Evolutionary conservation across 1,140 invertebrate species (phyloP).

Genomic region (Macrobrachium rosenbergii): DNA sequence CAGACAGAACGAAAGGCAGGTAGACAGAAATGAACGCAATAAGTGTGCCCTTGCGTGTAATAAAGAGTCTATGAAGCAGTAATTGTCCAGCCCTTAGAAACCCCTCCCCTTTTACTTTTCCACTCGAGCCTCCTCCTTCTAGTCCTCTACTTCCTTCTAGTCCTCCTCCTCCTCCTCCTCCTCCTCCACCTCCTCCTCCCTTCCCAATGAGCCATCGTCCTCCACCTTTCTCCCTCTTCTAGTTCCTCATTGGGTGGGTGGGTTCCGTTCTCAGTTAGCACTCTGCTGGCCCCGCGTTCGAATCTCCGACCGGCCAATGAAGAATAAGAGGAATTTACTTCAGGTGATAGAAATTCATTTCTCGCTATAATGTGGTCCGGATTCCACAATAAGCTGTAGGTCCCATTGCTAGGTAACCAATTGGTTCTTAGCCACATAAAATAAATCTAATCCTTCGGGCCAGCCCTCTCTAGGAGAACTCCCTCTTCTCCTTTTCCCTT

Average conservation of each 20-base stretch:
- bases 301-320: too few species aligned
- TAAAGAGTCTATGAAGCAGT: not conserved
- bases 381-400: too few species aligned
- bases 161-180: not conserved
- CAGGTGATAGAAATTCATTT: too few species aligned
- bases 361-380: too few species aligned
- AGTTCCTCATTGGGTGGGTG: not conserved
- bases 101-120: not conserved
- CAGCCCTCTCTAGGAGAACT: not conserved
- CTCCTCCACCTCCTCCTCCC: not conserved
- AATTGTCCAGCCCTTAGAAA: not conserved
- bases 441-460: too few species aligned
- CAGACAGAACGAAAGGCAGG: too few species aligned
- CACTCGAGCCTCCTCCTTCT: slow-evolving; percentile 2
- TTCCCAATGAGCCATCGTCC: not conserved
- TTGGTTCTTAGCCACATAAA: too few species aligned
- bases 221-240: not conserved
- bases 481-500: not conserved
- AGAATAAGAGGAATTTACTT: too few species aligned
- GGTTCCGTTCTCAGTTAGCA: too few species aligned
- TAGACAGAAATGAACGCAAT: too few species aligned
- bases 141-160: not conserved
- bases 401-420: too few species aligned
- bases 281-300: too few species aligned
- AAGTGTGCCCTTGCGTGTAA: not conserved